Base-by-base conservation (phyloP, 2,113 vertebrate species). In the Zosterops borbonicus region DNA sequence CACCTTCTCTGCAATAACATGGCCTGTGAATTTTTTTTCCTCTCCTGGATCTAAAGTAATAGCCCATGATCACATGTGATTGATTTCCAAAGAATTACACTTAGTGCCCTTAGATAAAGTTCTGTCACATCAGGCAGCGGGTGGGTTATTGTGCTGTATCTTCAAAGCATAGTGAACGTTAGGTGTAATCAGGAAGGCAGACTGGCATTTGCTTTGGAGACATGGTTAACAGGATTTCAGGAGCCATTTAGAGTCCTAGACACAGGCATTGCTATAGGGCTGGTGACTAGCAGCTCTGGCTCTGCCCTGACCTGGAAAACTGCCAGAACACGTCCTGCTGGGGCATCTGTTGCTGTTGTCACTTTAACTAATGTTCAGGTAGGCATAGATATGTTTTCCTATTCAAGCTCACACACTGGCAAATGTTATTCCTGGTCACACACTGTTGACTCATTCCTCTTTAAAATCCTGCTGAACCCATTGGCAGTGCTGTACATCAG, bases 361-460 rank as follows among this genome's bases (percentile, higher is more conserved):
- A 70, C 78, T 92, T 85, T 83, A 96, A 93, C 55, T 89, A 75
- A 81, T 78, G 56, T 71, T 92, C 93, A 71, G 37, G 47, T 96
- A 49, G 29, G 19, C 64, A 92, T 25, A 80, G 63, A 67, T 86
- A 90, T 2, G 52, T 92, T 92, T 91, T 90, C 64, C 60, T 86
- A 39, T 83, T 87, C 71, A 89, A 86, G 86, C 63, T 82, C 58
- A 44, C 27, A 55, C 6, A 2, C 70, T 58, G 64, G 75, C 63
- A 94, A 95, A 92, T 92, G 92, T 94, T 96, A 94, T 94, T 94
- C 89, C 92, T 85, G 76, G 90, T 92, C 83, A 90, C 75, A 94
- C 23, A 19, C 75, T 95, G 64, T 91, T 96, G 81, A 87, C 87
- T 97, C 83, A 94, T 90, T 92, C 65, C 62, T 93, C 86, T 73